A percentile compares a stretch with the other conserved stretches of the same genome.
Evolutionary conservation across 2,888 invertebrate species (phyloP).

Genomic region (Leucozona laternaria): DNA sequence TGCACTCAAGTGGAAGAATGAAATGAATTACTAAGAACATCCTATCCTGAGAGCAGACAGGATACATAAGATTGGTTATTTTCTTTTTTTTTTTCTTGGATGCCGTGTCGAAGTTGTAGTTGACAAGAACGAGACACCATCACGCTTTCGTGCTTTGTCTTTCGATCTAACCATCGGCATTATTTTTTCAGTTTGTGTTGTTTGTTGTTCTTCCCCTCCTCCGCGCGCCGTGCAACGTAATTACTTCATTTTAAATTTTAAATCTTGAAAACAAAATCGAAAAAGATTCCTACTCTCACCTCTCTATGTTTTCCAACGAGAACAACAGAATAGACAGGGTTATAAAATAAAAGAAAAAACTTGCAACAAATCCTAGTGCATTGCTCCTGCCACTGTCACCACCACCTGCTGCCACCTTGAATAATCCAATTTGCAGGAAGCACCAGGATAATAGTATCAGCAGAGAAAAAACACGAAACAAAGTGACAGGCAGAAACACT

Average conservation of each 20-base stretch:
- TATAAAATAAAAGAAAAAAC: constrained; percentile 29
- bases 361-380: constrained; percentile 51
- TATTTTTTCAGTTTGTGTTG: background rate
- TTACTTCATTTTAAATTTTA: constrained; percentile 68
- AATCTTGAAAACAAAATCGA: constrained; percentile 54
- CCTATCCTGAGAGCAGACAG: constrained; percentile 14
- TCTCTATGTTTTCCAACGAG: constrained; percentile 4
- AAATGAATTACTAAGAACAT: constrained; percentile 63
- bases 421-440: constrained; percentile 74
- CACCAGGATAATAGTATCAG: constrained; percentile 56
- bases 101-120: background rate
- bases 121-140: background rate
- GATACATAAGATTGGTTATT: background rate
- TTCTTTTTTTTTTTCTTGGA: background rate
- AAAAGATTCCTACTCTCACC: constrained; percentile 40
- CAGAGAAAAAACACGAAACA: constrained; percentile 29
- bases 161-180: background rate
- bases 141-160: background rate
- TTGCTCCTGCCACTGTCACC: constrained; percentile 4
- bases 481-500: constrained; percentile 32
- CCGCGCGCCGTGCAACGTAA: constrained; percentile 19
- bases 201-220: background rate
- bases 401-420: constrained; percentile 40
- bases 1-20: constrained; percentile 55
- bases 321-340: constrained; percentile 13